Evolutionary conservation across 2,888 invertebrate genomes (phyloP), one percentile per base, ranked within the genome.

Genomic region (Phengaris alcon): DNA sequence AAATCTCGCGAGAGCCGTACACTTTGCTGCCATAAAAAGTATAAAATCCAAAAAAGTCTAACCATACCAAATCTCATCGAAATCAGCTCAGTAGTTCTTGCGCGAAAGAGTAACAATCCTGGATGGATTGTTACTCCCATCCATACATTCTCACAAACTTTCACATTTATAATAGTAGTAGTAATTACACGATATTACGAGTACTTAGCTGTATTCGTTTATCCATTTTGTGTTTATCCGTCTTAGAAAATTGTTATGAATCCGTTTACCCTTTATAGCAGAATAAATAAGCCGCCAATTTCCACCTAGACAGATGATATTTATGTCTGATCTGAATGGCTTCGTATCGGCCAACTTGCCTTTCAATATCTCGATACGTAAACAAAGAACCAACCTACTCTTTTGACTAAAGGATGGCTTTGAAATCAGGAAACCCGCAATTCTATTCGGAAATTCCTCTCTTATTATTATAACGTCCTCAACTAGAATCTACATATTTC

Each of bases 331-430:
- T 35, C 64, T 13, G 35, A 64, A 64, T 35, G 64, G 35, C 12
- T 64, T 64, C 35, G 64, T 64, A 44, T 64, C 64, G 12, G 52
- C 35, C 3, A 35, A 52, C 8, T 64, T 64, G 35, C 64, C 64
- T 44, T 64, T 72, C 72, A 72, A 72, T 52, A 35, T 35, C 72
- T 15, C 68, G 35, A 54, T 6, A 72, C 44, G 10, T 59, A 72
- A 72, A 54, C 35, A 52, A 52, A 70, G 35, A 35, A 64, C 35
- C 35, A 64, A 64, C 35, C 35, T 12, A 35, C 64, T 44, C 64
- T 64, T 64, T 44, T 64, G 64, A 64, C 64, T 64, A 64, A 12
- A 22, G 13, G 64, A 35, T 35, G 35, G 35, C 64, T 64, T 64
- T 64, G 64, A 64, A 64, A 64, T 44, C 64, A 13, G 13, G 13